Base-by-base conservation (phyloP, 2,797 vertebrate species). In the Hemitrygon akajei region DNA sequence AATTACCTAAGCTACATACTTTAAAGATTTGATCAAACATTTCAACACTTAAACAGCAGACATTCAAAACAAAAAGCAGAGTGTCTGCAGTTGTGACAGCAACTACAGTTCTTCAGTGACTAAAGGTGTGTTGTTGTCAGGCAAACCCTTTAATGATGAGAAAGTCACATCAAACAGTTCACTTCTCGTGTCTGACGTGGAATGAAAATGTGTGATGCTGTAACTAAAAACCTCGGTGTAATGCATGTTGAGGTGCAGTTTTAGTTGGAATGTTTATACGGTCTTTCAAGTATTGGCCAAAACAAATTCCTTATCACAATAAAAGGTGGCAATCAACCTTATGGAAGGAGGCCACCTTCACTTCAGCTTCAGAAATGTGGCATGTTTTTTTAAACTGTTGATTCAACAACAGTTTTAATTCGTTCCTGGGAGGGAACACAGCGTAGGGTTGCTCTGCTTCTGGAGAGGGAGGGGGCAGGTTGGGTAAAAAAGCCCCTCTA, bases 11-110 rank as follows among this genome's bases (percentile, higher is more conserved):
- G 22, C 82, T 30, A 56, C 75, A 75, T 93, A 10, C 37, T 76
- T 76, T 25, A 75, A 25, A 56, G 40, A 93, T 93, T 93, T 37
- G 71, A 75, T 76, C 91, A 93, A 93, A 75, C 66, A 93, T 93
- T 93, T 93, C 91, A 93, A 76, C 71, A 76, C 69, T 93, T 93
- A 16, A 93, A 76, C 34, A 71, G 71, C 16, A 40, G 66, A 73
- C 71, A 27, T 93, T 58, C 71, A 75, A 76, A n/a, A 58, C 60
- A 71, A 18, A 73, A 91, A 71, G 69, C 16, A 75, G 34, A 40
- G n/a, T 93, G 69, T 47, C 91, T 93, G 40, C 40, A 93, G 71
- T 75, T 76, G 12, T 93, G 37, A 76, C 40, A 58, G 73, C 40
- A 73, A 30, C 89, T 73, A 12, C 30, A 34, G 40, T 73, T 60